phyloP scores from a whole-genome alignment of 2,888 invertebrate genomes.

The Tachina fera region DNA sequence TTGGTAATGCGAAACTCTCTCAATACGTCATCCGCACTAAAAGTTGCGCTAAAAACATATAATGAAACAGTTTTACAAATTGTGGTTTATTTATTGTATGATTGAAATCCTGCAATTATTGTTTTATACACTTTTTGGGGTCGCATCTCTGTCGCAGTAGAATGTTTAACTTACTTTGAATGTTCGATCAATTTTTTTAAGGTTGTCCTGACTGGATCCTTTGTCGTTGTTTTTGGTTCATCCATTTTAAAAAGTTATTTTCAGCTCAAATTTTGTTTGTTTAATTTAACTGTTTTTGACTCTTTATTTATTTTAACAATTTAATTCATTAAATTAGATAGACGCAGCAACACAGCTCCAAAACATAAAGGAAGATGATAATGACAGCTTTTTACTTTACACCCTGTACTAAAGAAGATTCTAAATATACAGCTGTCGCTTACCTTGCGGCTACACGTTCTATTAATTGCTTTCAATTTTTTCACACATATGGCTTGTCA shows the following conservation, averaged over 20 bases:
- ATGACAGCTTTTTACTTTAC: too few species aligned
- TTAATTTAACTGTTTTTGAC: conserved; percentile 49
- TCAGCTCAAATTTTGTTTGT: conserved; percentile 51
- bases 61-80: conserved; percentile 1
- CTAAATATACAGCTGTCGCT: too few species aligned
- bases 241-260: conserved; percentile 64
- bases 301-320: conserved; percentile 26
- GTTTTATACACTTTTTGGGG: too few species aligned
- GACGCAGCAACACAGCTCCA: too few species aligned
- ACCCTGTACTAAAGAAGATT: too few species aligned
- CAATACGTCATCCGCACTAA: conserved; percentile 78
- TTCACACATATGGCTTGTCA: too few species aligned
- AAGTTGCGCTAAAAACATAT: conserved; percentile 75
- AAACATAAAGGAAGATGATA: too few species aligned
- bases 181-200: conserved; percentile 77
- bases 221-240: conserved; percentile 70
- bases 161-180: conserved; percentile 76
- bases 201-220: conserved; percentile 77
- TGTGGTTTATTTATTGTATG: not conserved
- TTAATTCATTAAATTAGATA: too few species aligned
- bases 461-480: too few species aligned
- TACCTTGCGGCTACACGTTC: too few species aligned
- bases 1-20: conserved; percentile 79
- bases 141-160: conserved; percentile 38
- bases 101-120: not conserved